Evolutionary conservation across 2,888 invertebrate genomes (phyloP), one percentile per base, ranked within the genome.

Genomic region (Nomada fabriciana): DNA sequence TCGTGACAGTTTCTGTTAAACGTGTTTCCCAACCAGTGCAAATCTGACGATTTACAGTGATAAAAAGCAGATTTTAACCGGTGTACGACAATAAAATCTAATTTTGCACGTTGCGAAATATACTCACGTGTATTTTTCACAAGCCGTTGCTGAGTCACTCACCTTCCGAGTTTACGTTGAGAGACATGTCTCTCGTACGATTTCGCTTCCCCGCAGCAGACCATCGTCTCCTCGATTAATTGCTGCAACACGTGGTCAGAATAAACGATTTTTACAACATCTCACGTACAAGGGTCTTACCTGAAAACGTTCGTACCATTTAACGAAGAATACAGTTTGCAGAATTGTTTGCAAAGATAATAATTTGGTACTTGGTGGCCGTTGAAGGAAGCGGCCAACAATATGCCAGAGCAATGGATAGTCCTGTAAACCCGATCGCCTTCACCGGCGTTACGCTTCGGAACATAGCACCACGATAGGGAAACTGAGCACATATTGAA

Each of bases 91-190:
- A 36, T 7, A 5, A 5, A 36, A 36, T 7, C 36, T 5, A 7
- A 36, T 7, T 36, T 1, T 7, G 36, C 7, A 36, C 36, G 36
- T 1, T 36, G 7, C 36, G 7, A 36, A 36, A 36, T 36, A 43
- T 89, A 91, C 36, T 83, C 4, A 89, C 76, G 78, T 91, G 90
- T 43, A 36, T 36, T 7, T 7, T 36, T 4, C 36, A 36, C 36
- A 5, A 36, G 36, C 5, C 36, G 36, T 7, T 36, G 36, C 36
- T 5, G 36, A 36, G 36, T 36, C 1, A 9, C 36, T 36, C 36
- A 36, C 36, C 7, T 36, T 36, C 0, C 7, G 1, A 36, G 7
- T 36, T 36, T 36, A 36, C 80, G 88, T 60, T 90, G 85, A n/a
- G 91, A 78, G 4, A 91, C 36, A 1, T 18, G 5, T 67, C 76